phyloP scores from a whole-genome alignment of 2,113 vertebrate species.

The Strix aluco region DNA sequence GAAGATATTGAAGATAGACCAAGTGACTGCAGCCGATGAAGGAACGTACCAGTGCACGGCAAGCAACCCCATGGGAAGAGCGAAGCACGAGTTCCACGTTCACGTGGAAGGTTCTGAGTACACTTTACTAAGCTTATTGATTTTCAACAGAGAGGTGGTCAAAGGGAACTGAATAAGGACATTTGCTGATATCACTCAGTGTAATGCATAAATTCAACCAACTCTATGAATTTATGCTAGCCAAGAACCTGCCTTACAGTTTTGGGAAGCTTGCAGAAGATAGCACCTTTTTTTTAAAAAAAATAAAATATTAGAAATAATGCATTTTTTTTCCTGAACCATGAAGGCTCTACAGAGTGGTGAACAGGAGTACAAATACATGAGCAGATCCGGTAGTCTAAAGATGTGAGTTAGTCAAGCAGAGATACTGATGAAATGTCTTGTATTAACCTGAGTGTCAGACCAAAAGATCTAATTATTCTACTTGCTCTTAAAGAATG shows the following conservation, averaged over 20 bases:
- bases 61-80: constrained; percentile 79
- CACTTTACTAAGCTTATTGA: not conserved
- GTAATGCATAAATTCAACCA: not conserved
- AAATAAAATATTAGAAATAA: not conserved
- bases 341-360: not conserved
- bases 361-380: not conserved
- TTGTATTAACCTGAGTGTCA: not conserved
- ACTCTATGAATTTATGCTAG: not conserved
- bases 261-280: not conserved
- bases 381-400: not conserved
- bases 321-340: not conserved
- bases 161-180: not conserved
- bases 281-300: not conserved
- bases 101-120: constrained; percentile 84
- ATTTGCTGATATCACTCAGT: not conserved
- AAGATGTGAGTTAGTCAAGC: not conserved
- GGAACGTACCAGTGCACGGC: constrained; percentile 90
- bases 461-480: not conserved
- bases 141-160: not conserved
- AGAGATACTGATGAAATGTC: not conserved
- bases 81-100: constrained; percentile 81
- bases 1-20: constrained; percentile 82
- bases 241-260: not conserved
- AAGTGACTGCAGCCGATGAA: constrained; percentile 76
- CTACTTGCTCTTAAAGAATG: not conserved